Conservation (phyloP, 2,113 vertebrate genomes). For the Acinonyx jubatus region DNA sequence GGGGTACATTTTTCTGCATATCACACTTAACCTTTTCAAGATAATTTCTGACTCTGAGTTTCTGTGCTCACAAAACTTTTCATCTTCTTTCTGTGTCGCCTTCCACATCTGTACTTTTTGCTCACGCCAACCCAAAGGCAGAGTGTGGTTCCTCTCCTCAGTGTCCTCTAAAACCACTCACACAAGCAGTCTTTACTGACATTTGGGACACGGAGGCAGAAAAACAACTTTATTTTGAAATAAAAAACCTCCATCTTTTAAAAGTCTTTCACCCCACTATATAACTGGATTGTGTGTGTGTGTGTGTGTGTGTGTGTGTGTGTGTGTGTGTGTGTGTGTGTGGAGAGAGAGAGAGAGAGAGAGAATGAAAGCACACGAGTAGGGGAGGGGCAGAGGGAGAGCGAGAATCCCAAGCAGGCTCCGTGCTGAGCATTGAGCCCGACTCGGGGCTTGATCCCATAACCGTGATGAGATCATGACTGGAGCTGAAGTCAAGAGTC, state of each 20-base stretch:
- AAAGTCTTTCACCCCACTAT: no score
- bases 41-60: neutral
- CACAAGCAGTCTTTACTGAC: neutral
- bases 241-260: neutral
- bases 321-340: no score
- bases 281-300: no score
- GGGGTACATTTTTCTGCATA: neutral
- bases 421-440: no score
- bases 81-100: neutral
- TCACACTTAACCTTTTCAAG: neutral
- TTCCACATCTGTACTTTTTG: neutral
- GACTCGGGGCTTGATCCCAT: no score
- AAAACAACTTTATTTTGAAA: neutral
- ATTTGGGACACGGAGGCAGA: neutral
- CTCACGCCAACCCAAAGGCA: neutral
- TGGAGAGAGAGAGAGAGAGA: no score
- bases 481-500: no score
- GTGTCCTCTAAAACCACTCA: neutral
- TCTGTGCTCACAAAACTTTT: neutral
- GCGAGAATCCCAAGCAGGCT: no score
- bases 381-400: no score
- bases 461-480: no score
- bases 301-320: no score
- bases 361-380: no score
- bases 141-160: neutral